Evolutionary conservation across 2,888 invertebrate genomes (phyloP).

Genomic region (Pasiphila rectangulata): DNA sequence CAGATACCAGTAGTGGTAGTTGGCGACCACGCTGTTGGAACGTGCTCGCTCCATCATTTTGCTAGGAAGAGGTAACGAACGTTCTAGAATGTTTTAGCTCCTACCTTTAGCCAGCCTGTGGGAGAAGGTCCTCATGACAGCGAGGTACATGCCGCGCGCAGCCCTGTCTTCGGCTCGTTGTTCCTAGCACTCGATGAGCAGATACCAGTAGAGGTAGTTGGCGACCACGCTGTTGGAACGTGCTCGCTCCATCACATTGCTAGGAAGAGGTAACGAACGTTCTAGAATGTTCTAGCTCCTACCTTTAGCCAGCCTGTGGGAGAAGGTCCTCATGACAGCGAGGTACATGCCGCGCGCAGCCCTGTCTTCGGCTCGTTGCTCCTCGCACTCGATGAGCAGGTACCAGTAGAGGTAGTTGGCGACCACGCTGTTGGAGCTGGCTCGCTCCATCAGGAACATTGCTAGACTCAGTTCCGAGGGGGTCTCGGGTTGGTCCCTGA

Average conservation of each 20-base stretch:
- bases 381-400: conserved; percentile 95
- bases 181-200: conserved; percentile 96
- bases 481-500: conserved; percentile 35
- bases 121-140: conserved; percentile 93
- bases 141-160: conserved; percentile 91
- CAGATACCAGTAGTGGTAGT: conserved; percentile 98
- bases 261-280: too few relatives aligned
- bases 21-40: conserved; percentile 94
- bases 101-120: conserved; percentile 85
- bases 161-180: conserved; percentile 87
- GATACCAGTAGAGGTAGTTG: conserved; percentile 93
- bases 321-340: conserved; percentile 93
- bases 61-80: too few relatives aligned
- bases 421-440: conserved; percentile 92
- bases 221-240: conserved; percentile 92
- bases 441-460: conserved; percentile 93
- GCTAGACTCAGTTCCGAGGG: conserved; percentile 85
- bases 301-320: conserved; percentile 85
- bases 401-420: conserved; percentile 99
- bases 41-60: too few relatives aligned
- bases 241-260: too few relatives aligned
- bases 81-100: too few relatives aligned
- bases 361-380: conserved; percentile 87
- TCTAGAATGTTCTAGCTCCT: too few relatives aligned
- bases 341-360: conserved; percentile 91